Conservation (phyloP, 1,140 invertebrate species). For the Lepidurus arcticus region DNA sequence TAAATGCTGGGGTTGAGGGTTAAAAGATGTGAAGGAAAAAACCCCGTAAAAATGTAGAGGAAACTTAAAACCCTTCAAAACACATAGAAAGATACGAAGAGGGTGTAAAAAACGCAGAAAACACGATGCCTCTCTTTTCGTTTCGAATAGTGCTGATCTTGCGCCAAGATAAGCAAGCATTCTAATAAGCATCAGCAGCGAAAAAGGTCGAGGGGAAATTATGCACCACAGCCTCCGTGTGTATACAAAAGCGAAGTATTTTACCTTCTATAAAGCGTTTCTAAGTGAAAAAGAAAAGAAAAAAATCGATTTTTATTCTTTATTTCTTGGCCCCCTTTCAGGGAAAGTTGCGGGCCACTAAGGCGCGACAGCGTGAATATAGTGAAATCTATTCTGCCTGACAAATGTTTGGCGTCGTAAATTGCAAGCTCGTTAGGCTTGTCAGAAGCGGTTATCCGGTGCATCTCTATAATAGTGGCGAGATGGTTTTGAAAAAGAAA, state of each 20-base stretch:
- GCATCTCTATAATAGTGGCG: conserved; percentile 18
- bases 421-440: conserved; percentile 13
- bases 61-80: not conserved
- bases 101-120: too few relatives aligned
- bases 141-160: not conserved
- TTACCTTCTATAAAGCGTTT: not conserved
- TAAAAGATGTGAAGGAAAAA: not conserved
- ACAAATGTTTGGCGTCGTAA: conserved; percentile 19
- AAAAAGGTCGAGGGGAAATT: not conserved
- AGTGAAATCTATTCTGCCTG: not conserved
- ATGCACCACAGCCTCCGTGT: not conserved
- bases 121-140: not conserved
- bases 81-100: not conserved
- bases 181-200: not conserved
- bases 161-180: not conserved
- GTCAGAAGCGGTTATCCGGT: conserved; percentile 21
- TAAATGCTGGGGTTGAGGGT: not conserved
- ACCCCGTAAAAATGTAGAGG: not conserved
- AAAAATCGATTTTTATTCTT: too few relatives aligned
- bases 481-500: not conserved
- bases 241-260: not conserved
- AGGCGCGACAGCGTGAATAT: not conserved
- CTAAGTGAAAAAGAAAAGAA: too few relatives aligned
- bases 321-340: too few relatives aligned
- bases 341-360: not conserved